A percentile compares a stretch with the other conserved stretches of the same genome.
Conservation (phyloP, 1,140 invertebrate species). For the Diorhabda carinulata region DNA sequence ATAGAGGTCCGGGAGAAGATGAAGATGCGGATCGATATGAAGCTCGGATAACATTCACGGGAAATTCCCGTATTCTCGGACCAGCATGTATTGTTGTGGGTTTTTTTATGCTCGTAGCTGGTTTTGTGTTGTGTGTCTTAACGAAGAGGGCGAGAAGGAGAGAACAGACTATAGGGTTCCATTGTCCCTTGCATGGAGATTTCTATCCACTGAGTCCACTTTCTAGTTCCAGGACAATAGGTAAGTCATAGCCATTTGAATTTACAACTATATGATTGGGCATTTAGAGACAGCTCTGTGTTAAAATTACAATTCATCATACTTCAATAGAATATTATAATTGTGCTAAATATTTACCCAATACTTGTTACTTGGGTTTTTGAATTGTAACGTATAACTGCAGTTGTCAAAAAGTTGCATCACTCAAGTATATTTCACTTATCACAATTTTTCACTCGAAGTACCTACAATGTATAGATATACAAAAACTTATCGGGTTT, state of each 20-base stretch:
- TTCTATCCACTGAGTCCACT: conserved; percentile 69
- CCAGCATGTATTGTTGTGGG: conserved; percentile 69
- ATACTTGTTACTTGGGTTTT: too few species aligned
- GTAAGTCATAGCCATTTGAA: conserved; percentile 27
- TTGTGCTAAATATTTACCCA: too few species aligned
- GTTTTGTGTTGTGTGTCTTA: conserved; percentile 59
- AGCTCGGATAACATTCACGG: conserved; percentile 65
- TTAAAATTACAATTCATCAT: too few species aligned
- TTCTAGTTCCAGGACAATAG: conserved; percentile 47
- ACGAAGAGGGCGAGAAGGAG: conserved; percentile 61
- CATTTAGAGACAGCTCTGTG: too few species aligned
- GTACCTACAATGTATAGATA: too few species aligned
- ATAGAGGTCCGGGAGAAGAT: conserved; percentile 64
- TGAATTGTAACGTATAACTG: too few species aligned
- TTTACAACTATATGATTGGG: too few species aligned
- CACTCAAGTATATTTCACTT: too few species aligned
- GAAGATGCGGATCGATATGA: conserved; percentile 67
- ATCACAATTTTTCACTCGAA: too few species aligned
- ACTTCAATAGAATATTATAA: too few species aligned
- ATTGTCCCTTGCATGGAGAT: conserved; percentile 72
- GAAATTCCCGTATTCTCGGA: conserved; percentile 66
- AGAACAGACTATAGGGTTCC: conserved; percentile 67
- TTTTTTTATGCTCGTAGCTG: conserved; percentile 61
- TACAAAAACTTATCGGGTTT: too few species aligned
- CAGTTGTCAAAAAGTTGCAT: too few species aligned